These are phyloP conservation scores for Autographa gamma DNA, from an alignment of 2,888 invertebrate species.

Conservation along the genomic window DNA sequence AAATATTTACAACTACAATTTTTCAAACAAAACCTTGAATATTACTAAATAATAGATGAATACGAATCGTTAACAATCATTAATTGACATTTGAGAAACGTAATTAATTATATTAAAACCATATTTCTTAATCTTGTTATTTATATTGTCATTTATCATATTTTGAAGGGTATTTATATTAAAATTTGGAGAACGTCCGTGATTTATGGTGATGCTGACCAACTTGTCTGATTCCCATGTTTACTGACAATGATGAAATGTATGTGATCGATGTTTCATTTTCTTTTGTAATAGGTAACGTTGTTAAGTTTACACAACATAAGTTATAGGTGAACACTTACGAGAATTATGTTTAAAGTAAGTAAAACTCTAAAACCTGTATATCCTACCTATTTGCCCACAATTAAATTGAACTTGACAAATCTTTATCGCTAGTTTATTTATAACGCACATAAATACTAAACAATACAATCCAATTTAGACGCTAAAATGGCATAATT, in stretches of 20 bases:
- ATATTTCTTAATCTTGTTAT: slow-evolving; percentile 37
- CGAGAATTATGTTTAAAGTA: too few species aligned
- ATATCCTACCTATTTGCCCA: too few species aligned
- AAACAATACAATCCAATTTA: too few species aligned
- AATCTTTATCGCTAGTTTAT: too few species aligned
- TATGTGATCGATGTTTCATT: neutral
- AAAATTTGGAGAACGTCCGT: slow-evolving; percentile 21
- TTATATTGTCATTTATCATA: slow-evolving; percentile 40
- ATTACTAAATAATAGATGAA: slow-evolving; percentile 47
- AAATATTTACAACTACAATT: slow-evolving; percentile 62
- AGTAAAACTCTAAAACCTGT: too few species aligned
- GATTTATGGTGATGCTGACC: slow-evolving; percentile 26
- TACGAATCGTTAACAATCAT: slow-evolving; percentile 49
- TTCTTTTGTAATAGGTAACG: neutral
- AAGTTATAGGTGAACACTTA: too few species aligned
- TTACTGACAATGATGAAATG: neutral
- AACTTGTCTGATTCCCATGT: slow-evolving; percentile 5
- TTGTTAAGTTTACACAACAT: too few species aligned
- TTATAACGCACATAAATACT: too few species aligned
- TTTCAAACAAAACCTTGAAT: slow-evolving; percentile 55
- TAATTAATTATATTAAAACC: slow-evolving; percentile 26
- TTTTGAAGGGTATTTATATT: slow-evolving; percentile 41
- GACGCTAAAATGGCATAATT: too few species aligned
- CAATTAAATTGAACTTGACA: too few species aligned
- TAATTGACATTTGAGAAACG: slow-evolving; percentile 47